Evolutionary conservation across 30 jellyfish, hydroid and myxozoan genomes (phyloP), one percentile per base, ranked within the genome.

Genomic region (Turritopsis rubra): DNA sequence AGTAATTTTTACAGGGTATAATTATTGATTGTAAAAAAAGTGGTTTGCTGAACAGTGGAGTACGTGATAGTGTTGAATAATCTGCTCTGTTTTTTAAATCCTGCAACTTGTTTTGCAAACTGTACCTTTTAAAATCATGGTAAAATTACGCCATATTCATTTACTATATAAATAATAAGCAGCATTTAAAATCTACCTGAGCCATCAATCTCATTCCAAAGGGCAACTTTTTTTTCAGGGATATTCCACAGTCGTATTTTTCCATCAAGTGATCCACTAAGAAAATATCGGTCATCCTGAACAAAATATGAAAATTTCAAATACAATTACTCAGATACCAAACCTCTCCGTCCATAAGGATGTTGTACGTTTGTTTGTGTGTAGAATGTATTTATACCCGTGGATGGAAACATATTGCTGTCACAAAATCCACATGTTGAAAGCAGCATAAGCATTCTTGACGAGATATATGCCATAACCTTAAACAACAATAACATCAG

Each of bases 201-300:
- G 16, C 97, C 97, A 80, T 91, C 97, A 71, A 91, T 91, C 75
- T 91, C 97, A 52, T 91, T 91, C 97, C 97, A 91, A 18, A 91
- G 70, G 16, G 97, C 97, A 28, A 91, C 97, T 80, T 83, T 86
- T 78, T 91, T 91, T 70, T 91, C 97, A 66, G 97, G 97, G 20
- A 91, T 91, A 70, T 91, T 91, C 97, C 97, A 91, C 22, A 91
- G 83, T 71, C 97, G 90, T 25, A 91, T 86, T 84, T 91, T 91
- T 9, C 97, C 97, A 75, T 91, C 97, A 16, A 91, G 82, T 18
- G 97, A 91, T 22, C 97, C 97, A 75, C 96, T 85, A 29, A 91
- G 76, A 71, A 91, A 91, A 66, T 91, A 91, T 52, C 97, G 94
- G 80, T 91, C 97, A 73, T 91, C 97, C 97, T 91, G 75, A n/a